Conservation (phyloP, 1,140 invertebrate genomes). For the Formica selysi region DNA sequence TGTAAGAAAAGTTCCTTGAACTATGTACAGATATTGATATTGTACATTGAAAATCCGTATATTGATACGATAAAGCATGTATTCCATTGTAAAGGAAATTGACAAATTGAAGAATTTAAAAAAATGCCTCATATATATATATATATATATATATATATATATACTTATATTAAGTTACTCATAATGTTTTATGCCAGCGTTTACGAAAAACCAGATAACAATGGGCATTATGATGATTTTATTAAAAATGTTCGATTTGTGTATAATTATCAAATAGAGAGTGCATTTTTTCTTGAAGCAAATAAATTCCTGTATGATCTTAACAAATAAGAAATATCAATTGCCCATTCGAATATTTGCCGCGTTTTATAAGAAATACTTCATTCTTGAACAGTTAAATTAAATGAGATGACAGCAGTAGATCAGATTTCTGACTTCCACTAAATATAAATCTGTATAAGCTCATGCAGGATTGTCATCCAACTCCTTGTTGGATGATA, state of each 20-base stretch:
- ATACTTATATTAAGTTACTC: slow-evolving; percentile 26
- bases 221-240: slow-evolving; percentile 42
- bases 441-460: slow-evolving; percentile 69
- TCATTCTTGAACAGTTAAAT: slow-evolving; percentile 32
- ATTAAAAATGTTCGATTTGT: slow-evolving; percentile 30
- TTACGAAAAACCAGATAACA: slow-evolving; percentile 2
- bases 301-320: slow-evolving; percentile 57
- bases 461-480: slow-evolving; percentile 42
- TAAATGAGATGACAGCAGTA: neutral
- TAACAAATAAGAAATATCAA: slow-evolving; percentile 24
- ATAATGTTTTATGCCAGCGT: slow-evolving; percentile 43
- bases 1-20: slow-evolving; percentile 52
- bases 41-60: slow-evolving; percentile 45
- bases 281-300: slow-evolving; percentile 29
- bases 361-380: slow-evolving; percentile 7
- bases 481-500: slow-evolving; percentile 36
- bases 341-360: neutral
- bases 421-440: slow-evolving; percentile 70
- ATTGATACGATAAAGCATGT: slow-evolving; percentile 42
- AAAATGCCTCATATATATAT: slow-evolving; percentile 22
- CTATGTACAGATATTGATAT: slow-evolving; percentile 64
- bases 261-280: slow-evolving; percentile 27
- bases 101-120: slow-evolving; percentile 28
- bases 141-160: too few species aligned
- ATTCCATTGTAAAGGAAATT: slow-evolving; percentile 42